Evolutionary conservation across 1,140 invertebrate genomes (phyloP), one percentile per base, ranked within the genome.

Genomic region (Antheraea pernyi): DNA sequence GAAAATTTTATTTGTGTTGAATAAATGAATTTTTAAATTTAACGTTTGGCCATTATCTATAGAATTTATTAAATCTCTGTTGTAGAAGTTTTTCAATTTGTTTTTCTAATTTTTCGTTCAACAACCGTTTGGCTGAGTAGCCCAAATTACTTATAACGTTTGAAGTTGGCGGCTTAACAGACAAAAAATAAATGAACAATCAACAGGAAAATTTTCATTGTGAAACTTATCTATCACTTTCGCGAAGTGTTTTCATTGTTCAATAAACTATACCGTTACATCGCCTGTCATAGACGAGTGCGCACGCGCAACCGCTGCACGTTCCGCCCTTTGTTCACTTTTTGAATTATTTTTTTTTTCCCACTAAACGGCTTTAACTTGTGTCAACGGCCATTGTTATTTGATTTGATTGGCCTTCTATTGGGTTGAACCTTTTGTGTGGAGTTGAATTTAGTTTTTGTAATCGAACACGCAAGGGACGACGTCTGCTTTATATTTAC

Each of bases 321-420:
- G 83, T 79, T 80, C 78, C 73, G 73, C 77, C 78, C 80, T 84
- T 83, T 85, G 79, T 83, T 79, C 64, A 59, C 37, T 71, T 81
- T 84, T 80, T 71, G 66, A 74, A n/a, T 74, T 79, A 72, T 75
- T 75, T 71, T 71, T 78, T 81, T 77, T 75, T 75, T 69, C 42
- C 22, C 42, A 71, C 71, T 78, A 77, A 76, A 78, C 67, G 69
- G 74, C 70, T 72, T 73, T 73, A 72, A 74, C 63, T 71, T 72
- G 73, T 83, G 78, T 80, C 78, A 79, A 80, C 75, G 68, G 63
- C 72, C 65, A 79, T 84, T 84, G 82, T 84, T 75, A 68, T 42
- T 75, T 78, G 74, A 78, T 83, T 81, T 82, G 80, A 76, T 75
- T 73, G 65, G 69, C 75, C 67, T 78, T 76, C 72, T 68, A 60